A percentile compares a stretch with the other conserved stretches of the same genome.
Conservation (phyloP, 2,113 vertebrate genomes). For the Camarhynchus parvulus region DNA sequence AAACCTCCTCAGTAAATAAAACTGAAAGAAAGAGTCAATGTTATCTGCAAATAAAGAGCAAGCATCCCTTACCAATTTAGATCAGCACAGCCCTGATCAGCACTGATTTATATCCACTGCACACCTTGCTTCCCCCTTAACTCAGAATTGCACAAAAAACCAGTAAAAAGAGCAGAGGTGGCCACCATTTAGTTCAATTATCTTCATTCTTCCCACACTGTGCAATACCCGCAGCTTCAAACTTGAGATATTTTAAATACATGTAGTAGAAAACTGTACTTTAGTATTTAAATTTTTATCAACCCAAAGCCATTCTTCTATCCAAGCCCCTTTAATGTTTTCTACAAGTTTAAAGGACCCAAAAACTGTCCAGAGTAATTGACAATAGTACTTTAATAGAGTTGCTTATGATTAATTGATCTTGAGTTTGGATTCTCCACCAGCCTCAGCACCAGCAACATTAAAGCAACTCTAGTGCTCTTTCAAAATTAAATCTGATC, state of each 20-base stretch:
- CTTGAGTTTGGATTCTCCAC: not conserved
- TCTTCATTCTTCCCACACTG: not conserved
- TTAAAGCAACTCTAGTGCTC: not conserved
- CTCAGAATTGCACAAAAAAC: not conserved
- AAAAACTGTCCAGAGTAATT: not conserved
- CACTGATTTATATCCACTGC: not conserved
- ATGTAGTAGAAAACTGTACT: not conserved
- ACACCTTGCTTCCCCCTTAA: not conserved
- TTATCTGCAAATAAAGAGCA: not conserved
- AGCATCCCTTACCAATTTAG: not conserved
- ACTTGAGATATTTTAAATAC: not conserved
- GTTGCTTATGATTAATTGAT: not conserved
- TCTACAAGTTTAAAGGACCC: not conserved
- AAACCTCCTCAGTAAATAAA: not conserved
- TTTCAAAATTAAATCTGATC: not conserved
- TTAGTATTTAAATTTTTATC: not conserved
- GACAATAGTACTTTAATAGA: not conserved
- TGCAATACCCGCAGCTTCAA: not conserved
- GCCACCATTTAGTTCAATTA: not conserved
- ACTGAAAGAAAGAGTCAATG: not conserved
- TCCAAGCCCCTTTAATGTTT: not conserved
- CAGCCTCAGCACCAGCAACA: not conserved
- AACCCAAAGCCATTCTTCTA: not conserved
- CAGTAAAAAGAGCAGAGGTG: not conserved
- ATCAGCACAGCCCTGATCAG: not conserved